Base-by-base conservation (phyloP, 2,797 vertebrate species). In the Morelia viridis region DNA sequence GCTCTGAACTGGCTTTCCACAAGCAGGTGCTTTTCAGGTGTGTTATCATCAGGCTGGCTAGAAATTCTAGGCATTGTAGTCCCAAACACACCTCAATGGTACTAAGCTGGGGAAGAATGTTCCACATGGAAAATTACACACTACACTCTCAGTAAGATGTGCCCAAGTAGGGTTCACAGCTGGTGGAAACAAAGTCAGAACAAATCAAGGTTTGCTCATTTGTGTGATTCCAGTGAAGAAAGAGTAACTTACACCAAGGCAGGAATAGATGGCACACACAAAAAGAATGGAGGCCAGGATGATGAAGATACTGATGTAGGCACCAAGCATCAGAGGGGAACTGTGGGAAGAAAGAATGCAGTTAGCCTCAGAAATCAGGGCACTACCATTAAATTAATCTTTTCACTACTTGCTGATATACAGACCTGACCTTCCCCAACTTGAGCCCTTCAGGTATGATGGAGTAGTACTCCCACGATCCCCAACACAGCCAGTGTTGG, bases 261-360 rank as follows among this genome's bases (percentile, higher is more conserved):
- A 99, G 93, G 99, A 99, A 96, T 99, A 99, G 96, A 99, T 97
- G 84, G 98, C 98, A 90, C 98, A 99, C 95, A 98, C 97, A 94
- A 99, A 98, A 95, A 99, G 98, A 93, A 98, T 98, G 97, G 98
- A 96, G 94, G 97, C 97, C 85, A 99, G 96, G 95, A 99, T 98
- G 95, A 99, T 95, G 96, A 99, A 99, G 97, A 98, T 98, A 95
- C 97, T 96, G 87, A 98, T 97, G 92, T 99, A 99, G 96, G 98
- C 97, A 10, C 98, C 98, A 94, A 99, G 97, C 98, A 99, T 98
- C 96, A 99, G 97, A 0, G 97, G 96, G 86, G 99, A 98, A 96
- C 99, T 99, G 97, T n/a, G 91, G 93, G 84, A 28, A 93, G 83
- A 93, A 11, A 56, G 0, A 17, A 35, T 28, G 76, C 0, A 28